Base-by-base conservation (phyloP, 2,888 invertebrate species). In the Lissonota sp. region DNA sequence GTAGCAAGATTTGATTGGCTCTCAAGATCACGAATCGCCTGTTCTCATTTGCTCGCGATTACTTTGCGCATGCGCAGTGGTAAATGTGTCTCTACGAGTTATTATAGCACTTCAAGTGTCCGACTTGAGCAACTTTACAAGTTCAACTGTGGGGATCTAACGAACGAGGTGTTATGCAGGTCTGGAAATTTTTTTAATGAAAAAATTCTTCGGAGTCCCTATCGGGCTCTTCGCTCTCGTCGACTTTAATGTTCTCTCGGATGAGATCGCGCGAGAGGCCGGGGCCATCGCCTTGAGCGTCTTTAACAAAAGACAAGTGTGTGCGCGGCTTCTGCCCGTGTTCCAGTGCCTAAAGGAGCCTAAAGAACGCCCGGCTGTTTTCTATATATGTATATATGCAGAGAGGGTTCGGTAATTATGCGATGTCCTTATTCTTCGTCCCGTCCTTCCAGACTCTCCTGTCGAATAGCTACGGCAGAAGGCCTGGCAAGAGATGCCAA, bases 141-240 rank as follows among this genome's bases (percentile, higher is more conserved):
- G 4, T 37, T 70, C 26, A 69, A 57, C 37, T 39, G 12, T 26
- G 8, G 58, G 37, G 6, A 58, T 39, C 57, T 58, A 71, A 71
- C 16, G 40, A 71, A 46, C 42, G 63, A 26, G 44, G 58, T 44
- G 62, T 63, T 72, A 46, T 67, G 71, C 53, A 60, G 55, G 79
- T 76, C 62, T 39, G 63, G 72, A 55, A 63, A 79, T 73, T 44
- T 80, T 76, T 76, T 71, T 70, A 67, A 83, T 66, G 44, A 80
- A 73, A 76, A 83, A 80, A 80, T 83, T 80, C 70, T 77, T 37
- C 12, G 49, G 69, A 51, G 64, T 44, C 49, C 8, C 66, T 14
- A 42, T 55, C 8, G 26, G 46, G 42, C 66, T 46, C 44, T 26
- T 77, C 63, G 10, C 49, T 60, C 73, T 42, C 71, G 71, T 72